A percentile compares a stretch with the other conserved stretches of the same genome.
These are phyloP conservation scores for Epinotia demarniana DNA, from an alignment of 2,888 invertebrate genomes.

Conservation along the genomic window DNA sequence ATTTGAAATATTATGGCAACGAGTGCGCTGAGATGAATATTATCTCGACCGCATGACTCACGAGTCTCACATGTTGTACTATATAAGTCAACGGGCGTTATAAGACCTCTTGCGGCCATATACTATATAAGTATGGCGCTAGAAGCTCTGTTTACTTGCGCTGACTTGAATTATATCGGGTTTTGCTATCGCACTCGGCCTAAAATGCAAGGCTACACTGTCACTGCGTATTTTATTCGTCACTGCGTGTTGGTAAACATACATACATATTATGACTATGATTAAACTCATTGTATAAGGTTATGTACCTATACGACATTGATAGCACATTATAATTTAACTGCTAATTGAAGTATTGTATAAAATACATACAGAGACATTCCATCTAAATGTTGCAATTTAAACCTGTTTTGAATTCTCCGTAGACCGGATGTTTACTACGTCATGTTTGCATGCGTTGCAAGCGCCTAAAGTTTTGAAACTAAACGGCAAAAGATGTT, in stretches of 20 bases:
- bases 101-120: too few species aligned
- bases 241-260: constrained; percentile 8
- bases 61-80: not conserved
- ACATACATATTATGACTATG: not conserved
- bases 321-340: not conserved
- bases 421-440: too few species aligned
- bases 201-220: constrained; percentile 2
- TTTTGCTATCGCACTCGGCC: constrained; percentile 5
- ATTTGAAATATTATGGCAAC: not conserved
- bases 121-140: too few species aligned
- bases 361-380: too few species aligned
- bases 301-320: not conserved
- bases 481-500: too few species aligned
- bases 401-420: too few species aligned
- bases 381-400: too few species aligned
- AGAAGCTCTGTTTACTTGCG: too few species aligned
- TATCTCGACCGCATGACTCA: constrained; percentile 1
- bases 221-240: not conserved
- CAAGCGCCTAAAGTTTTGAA: too few species aligned
- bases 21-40: not conserved
- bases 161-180: not conserved
- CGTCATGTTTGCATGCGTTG: too few species aligned
- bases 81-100: too few species aligned
- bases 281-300: not conserved
- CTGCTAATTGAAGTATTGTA: not conserved